phyloP scores from a whole-genome alignment of 1,140 invertebrate species.

The Coelopa frigida region DNA sequence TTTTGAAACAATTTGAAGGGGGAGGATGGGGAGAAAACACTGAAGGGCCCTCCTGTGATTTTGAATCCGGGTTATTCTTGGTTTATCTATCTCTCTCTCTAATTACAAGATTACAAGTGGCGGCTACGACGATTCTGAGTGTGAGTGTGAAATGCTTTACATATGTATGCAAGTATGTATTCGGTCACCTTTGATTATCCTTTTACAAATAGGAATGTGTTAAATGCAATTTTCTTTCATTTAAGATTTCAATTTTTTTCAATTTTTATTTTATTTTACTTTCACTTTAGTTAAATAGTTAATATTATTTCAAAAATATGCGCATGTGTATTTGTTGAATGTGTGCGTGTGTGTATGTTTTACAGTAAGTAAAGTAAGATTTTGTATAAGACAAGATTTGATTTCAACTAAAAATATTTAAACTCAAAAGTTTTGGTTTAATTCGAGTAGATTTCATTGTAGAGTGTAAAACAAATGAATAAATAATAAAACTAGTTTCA shows the following conservation, averaged over 20 bases:
- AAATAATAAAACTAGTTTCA: neutral
- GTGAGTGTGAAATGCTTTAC: neutral
- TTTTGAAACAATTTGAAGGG: too few species aligned
- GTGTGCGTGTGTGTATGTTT: neutral
- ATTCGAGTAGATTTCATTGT: neutral
- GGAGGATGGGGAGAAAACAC: constrained; percentile 5
- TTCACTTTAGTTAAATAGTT: neutral
- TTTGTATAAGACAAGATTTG: neutral
- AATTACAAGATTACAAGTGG: neutral
- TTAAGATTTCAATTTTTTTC: neutral
- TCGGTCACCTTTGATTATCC: neutral
- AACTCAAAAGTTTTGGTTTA: neutral
- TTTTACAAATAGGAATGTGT: too few species aligned
- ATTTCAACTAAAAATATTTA: neutral
- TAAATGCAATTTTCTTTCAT: neutral
- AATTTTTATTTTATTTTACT: neutral
- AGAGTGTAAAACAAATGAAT: constrained; percentile 5
- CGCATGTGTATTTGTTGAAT: neutral
- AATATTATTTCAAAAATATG: neutral
- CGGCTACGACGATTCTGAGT: neutral
- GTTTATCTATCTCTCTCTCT: neutral
- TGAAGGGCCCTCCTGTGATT: too few species aligned
- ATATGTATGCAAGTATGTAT: neutral
- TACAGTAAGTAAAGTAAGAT: constrained; percentile 22
- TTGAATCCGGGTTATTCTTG: too few species aligned